phyloP scores from a whole-genome alignment of 2,888 invertebrate species.

The Hirudinaria manillensis region DNA sequence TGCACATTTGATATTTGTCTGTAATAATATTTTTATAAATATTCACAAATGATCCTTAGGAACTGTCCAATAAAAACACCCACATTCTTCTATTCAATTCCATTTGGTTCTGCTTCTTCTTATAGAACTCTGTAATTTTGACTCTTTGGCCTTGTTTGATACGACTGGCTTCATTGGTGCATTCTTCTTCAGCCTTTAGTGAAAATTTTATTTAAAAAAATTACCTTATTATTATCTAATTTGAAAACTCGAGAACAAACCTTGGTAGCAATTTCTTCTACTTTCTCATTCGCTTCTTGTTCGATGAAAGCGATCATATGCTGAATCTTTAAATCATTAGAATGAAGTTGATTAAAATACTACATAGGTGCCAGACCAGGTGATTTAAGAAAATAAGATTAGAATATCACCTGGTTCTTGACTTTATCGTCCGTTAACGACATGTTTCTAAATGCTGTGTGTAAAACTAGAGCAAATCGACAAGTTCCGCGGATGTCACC shows the following conservation, averaged over 20 bases:
- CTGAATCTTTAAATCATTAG: conserved; percentile 16
- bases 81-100: conserved; percentile 98
- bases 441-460: conserved; percentile 13
- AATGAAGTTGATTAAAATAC: conserved; percentile 5
- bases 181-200: conserved; percentile 89
- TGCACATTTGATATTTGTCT: conserved; percentile 97
- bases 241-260: not conserved
- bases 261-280: conserved; percentile 27
- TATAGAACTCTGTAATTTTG: conserved; percentile 98
- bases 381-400: not conserved
- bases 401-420: conserved; percentile 18
- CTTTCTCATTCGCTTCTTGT: conserved; percentile 29
- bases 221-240: not conserved
- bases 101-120: conserved; percentile 97
- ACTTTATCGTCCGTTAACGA: conserved; percentile 27
- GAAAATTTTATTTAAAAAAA: not conserved
- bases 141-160: conserved; percentile 95
- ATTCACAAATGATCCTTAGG: no score
- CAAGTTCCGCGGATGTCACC: not conserved
- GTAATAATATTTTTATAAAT: conserved; percentile 35
- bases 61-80: conserved; percentile 47
- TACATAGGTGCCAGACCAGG: not conserved
- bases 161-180: conserved; percentile 98
- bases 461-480: not conserved
- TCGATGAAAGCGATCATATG: conserved; percentile 31